Conservation (phyloP, 37 sponge, comb jelly and placozoan species). For the Chondrosia reniformis region DNA sequence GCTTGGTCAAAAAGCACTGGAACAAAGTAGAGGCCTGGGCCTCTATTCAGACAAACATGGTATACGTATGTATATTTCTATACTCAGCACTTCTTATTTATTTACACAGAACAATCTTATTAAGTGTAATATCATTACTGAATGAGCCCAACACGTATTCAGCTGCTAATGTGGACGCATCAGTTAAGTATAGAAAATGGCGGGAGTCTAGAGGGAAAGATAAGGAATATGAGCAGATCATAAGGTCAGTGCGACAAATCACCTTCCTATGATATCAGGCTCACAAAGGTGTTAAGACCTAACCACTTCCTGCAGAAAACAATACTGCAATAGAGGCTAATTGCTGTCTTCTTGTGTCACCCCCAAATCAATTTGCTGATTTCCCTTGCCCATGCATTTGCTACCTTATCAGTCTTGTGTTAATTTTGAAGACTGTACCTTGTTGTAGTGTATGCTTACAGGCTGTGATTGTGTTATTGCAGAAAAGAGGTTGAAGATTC, state of each 20-base stretch:
- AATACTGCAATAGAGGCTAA: no score
- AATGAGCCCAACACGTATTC: constrained; percentile 98
- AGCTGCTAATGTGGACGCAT: constrained; percentile 99
- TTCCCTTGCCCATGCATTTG: not conserved
- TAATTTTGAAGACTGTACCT: no score
- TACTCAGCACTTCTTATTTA: no score
- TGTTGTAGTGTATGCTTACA: no score
- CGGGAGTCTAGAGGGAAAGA: constrained; percentile 83
- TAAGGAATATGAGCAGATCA: constrained; percentile 73
- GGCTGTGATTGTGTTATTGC: constrained; percentile 12
- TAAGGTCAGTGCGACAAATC: constrained; percentile 59
- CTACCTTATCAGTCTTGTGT: no score
- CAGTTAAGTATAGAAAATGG: constrained; percentile 95
- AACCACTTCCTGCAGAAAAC: no score
- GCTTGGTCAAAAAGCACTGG: not conserved
- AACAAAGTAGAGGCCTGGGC: no score
- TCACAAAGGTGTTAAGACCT: no score
- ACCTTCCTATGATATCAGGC: no score
- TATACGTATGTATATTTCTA: not conserved
- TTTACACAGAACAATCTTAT: constrained; percentile 84
- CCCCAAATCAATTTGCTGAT: not conserved
- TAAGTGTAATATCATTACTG: constrained; percentile 91
- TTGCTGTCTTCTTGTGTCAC: not conserved
- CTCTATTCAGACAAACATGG: no score
- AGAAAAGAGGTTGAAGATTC: constrained; percentile 92